phyloP scores from a whole-genome alignment of 2,797 vertebrate genomes.

The Distichodus sexfasciatus region DNA sequence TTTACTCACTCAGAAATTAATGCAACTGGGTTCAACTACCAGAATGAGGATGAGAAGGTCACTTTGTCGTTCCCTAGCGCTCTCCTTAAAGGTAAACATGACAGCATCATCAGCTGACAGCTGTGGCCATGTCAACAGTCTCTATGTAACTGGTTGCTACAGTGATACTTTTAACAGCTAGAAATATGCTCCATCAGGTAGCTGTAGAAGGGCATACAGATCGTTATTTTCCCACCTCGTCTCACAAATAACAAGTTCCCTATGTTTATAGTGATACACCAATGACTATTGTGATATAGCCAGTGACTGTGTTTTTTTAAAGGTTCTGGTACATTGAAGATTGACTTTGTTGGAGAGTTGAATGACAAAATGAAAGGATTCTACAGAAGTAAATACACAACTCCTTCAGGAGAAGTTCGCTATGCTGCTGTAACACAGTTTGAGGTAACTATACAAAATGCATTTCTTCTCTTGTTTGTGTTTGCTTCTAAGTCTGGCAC shows the following conservation, averaged over 20 bases:
- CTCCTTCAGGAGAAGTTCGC: conserved; percentile 83
- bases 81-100: conserved; percentile 85
- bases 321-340: conserved; percentile 92
- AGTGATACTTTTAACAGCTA: conserved; percentile 8
- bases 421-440: conserved; percentile 98
- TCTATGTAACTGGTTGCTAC: conserved; percentile 33
- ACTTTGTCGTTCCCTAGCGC: conserved; percentile 93
- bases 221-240: background rate
- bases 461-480: background rate
- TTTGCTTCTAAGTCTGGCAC: background rate
- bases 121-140: conserved; percentile 14
- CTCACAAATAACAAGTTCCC: background rate
- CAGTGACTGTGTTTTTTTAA: no score
- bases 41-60: conserved; percentile 98
- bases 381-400: conserved; percentile 94
- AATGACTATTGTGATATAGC: no score
- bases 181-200: background rate
- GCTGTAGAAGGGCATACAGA: conserved; percentile 3
- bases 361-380: conserved; percentile 99
- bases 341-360: conserved; percentile 96
- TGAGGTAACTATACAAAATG: conserved; percentile 76
- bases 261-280: background rate
- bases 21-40: conserved; percentile 98
- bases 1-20: conserved; percentile 84
- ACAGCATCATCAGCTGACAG: background rate